Conservation (phyloP, 2,888 invertebrate species). For the Trichacis sp. region DNA sequence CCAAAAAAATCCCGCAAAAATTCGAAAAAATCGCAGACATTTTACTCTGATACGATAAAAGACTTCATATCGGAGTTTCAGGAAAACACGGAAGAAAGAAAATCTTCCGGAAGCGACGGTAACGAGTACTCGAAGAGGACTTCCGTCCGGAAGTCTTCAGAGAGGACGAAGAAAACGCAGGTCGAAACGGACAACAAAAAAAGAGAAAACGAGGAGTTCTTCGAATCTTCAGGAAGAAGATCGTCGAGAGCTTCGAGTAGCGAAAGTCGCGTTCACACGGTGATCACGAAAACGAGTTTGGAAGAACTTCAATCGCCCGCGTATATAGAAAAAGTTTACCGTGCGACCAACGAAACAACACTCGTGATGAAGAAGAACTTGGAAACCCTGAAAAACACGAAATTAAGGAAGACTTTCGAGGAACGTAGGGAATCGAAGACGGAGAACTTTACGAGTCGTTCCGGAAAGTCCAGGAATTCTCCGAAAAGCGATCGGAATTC, state of each 20-base stretch:
- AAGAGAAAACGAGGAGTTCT: slow-evolving; percentile 7
- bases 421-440: slow-evolving; percentile 5
- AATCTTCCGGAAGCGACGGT: not conserved
- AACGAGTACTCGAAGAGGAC: slow-evolving; percentile 7
- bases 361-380: slow-evolving; percentile 56
- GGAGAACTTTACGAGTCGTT: slow-evolving; percentile 3
- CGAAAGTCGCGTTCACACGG: slow-evolving; percentile 48
- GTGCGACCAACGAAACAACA: slow-evolving; percentile 58
- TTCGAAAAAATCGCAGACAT: slow-evolving; percentile 47
- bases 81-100: slow-evolving; percentile 49
- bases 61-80: slow-evolving; percentile 51
- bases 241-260: slow-evolving; percentile 41
- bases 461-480: not conserved
- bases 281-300: slow-evolving; percentile 48
- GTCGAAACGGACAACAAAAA: slow-evolving; percentile 4
- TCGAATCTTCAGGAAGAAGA: slow-evolving; percentile 22
- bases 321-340: slow-evolving; percentile 58
- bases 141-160: slow-evolving; percentile 9
- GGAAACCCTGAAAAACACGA: slow-evolving; percentile 49
- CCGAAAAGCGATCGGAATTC: not conserved
- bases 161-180: not conserved
- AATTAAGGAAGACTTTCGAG: not conserved
- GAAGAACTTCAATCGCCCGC: slow-evolving; percentile 55
- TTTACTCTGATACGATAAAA: slow-evolving; percentile 41
- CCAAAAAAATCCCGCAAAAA: slow-evolving; percentile 40